phyloP scores from a whole-genome alignment of 2,797 vertebrate genomes.

The Sternarchorhynchus goeldii region DNA sequence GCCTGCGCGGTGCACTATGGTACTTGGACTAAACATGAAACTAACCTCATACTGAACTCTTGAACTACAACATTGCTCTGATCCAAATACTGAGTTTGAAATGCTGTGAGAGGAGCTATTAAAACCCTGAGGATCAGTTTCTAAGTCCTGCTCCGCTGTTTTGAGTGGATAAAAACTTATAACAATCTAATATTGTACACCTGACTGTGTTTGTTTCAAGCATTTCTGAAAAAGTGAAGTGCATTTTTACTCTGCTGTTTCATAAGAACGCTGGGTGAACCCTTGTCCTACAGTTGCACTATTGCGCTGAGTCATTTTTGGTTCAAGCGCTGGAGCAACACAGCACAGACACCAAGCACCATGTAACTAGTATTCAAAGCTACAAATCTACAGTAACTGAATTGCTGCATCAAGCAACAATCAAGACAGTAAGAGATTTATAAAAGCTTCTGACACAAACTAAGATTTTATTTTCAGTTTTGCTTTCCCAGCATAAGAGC shows the following conservation, averaged over 20 bases:
- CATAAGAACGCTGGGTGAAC: neutral
- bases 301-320: conserved; percentile 15
- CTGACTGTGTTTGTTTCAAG: conserved; percentile 7
- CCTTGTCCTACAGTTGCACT: neutral
- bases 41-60: conserved; percentile 56
- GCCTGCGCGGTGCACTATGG: conserved; percentile 27
- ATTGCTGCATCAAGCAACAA: conserved; percentile 32
- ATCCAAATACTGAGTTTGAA: neutral
- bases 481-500: conserved; percentile 10
- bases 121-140: conserved; percentile 31
- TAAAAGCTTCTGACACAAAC: neutral
- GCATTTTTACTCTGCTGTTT: conserved; percentile 2
- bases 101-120: conserved; percentile 17
- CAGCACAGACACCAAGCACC: conserved; percentile 29
- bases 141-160: conserved; percentile 21
- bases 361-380: conserved; percentile 42
- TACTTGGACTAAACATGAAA: conserved; percentile 61
- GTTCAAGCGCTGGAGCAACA: conserved; percentile 23
- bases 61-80: conserved; percentile 6
- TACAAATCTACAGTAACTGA: conserved; percentile 24
- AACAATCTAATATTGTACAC: conserved; percentile 3
- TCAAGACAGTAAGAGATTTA: conserved; percentile 6
- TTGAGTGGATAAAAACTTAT: neutral
- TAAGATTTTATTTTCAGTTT: neutral
- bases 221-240: neutral